Evolutionary conservation across 2,113 vertebrate genomes (phyloP).

Genomic region (Oreocharis arfaki): DNA sequence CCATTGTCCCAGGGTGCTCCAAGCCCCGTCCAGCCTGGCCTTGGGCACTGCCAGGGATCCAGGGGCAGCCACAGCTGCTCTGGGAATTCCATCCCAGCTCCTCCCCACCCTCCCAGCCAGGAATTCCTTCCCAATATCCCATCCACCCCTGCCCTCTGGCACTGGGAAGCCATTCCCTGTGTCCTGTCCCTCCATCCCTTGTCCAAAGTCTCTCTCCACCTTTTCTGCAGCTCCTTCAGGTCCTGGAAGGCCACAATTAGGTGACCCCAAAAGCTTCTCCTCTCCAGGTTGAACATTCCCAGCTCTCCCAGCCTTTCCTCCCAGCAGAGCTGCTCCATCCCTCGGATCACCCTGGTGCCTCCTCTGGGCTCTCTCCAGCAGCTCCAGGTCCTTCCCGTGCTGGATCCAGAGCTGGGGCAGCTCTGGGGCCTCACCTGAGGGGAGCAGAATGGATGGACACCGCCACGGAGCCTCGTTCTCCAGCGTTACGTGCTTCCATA

Average conservation of each 20-base stretch:
- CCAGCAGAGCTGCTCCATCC: background rate
- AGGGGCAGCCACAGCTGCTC: background rate
- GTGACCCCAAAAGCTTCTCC: background rate
- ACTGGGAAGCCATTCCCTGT: background rate
- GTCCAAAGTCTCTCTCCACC: fast-evolving
- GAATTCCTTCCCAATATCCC: background rate
- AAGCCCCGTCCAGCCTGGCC: background rate
- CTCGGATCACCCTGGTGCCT: background rate
- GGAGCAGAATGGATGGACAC: background rate
- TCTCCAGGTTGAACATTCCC: background rate
- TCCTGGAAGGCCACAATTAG: background rate
- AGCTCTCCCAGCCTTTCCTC: background rate
- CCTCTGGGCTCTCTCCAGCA: background rate
- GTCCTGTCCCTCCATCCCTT: background rate
- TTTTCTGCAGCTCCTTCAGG: background rate
- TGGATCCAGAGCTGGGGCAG: background rate
- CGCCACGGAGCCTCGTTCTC: fast-evolving
- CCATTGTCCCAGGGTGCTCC: fast-evolving
- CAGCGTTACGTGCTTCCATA: fast-evolving
- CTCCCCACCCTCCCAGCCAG: no score
- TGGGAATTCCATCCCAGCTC: background rate
- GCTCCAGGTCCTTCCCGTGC: background rate
- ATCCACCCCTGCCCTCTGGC: background rate
- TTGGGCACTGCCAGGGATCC: background rate
- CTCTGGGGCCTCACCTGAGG: background rate